phyloP scores from a whole-genome alignment of 2,113 vertebrate genomes.

The Brienomyrus brachyistius region DNA sequence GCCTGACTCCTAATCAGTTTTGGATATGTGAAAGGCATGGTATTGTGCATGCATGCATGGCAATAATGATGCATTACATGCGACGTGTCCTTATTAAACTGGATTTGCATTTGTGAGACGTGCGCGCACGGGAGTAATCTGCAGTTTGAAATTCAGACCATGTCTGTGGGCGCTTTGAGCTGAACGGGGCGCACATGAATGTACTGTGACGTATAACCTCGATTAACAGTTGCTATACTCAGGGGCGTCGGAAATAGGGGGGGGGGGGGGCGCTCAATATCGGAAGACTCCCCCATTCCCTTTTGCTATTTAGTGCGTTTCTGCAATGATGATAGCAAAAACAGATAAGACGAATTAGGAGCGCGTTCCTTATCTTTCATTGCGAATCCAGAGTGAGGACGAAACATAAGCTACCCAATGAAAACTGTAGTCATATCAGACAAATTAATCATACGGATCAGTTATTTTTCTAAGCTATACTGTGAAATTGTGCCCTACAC shows the following conservation, averaged over 20 bases:
- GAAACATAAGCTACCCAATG: neutral
- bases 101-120: neutral
- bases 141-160: neutral
- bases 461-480: neutral
- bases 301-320: neutral
- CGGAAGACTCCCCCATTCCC: neutral
- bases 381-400: neutral
- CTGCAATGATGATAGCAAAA: neutral
- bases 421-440: neutral
- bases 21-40: neutral
- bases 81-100: neutral
- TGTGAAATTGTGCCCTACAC: neutral
- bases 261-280: neutral
- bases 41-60: neutral
- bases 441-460: neutral
- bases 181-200: neutral
- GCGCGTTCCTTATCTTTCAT: neutral
- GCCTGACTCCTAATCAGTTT: conserved; percentile 38
- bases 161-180: neutral
- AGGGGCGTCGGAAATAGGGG: neutral
- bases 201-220: neutral
- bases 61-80: neutral
- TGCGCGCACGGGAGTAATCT: neutral
- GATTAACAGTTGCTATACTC: neutral
- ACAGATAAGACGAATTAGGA: neutral